Base-by-base conservation (phyloP, 2,797 vertebrate genomes). In the Aplochiton taeniatus region DNA sequence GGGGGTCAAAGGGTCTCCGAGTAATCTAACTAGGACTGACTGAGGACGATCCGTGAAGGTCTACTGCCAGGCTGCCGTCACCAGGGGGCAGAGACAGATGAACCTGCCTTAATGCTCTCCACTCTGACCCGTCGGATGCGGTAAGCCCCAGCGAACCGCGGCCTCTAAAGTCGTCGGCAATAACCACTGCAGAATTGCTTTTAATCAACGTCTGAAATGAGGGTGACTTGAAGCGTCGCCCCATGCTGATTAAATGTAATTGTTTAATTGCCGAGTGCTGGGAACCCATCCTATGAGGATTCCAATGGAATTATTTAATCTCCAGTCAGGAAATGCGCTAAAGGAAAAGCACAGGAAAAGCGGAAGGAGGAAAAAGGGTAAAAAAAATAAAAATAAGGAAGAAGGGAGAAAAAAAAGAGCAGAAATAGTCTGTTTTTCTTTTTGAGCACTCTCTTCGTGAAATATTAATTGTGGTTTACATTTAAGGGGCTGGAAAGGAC, bases 191-290 rank as follows among this genome's bases (percentile, higher is more conserved):
- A 90, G 90, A 91, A 90, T 89, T 90, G 88, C 88, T 90, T 90
- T 90, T 92, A 92, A 92, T 93, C 89, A 90, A 89, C 83, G 86
- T 89, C 89, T 90, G 87, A 90, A 91, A 92, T 90, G 89, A 90
- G 88, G 89, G 89, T 91, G 88, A 91, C 89, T 90, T 86, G 84
- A 90, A 85, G 87, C 90, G 86, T 89, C 80, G 88, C 88, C 91
- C 90, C 89, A 88, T 90, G 86, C 89, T 92, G 91, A 91, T 92
- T 90, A 90, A 91, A 90, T 90, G 85, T 91, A 92, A 93, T 92
- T 91, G 87, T 91, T 90, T 92, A 92, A 93, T 90, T 91, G 89
- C 88, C 89, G 89, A 90, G 91, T 88, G 88, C 89, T 88, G 87
- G 87, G 88, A 90, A 90, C 84, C 80, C 87, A 90, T 91, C 90